A percentile compares a stretch with the other conserved stretches of the same genome.
Evolutionary conservation across 1,140 invertebrate genomes (phyloP).

Genomic region (Drosophila kikkawai): DNA sequence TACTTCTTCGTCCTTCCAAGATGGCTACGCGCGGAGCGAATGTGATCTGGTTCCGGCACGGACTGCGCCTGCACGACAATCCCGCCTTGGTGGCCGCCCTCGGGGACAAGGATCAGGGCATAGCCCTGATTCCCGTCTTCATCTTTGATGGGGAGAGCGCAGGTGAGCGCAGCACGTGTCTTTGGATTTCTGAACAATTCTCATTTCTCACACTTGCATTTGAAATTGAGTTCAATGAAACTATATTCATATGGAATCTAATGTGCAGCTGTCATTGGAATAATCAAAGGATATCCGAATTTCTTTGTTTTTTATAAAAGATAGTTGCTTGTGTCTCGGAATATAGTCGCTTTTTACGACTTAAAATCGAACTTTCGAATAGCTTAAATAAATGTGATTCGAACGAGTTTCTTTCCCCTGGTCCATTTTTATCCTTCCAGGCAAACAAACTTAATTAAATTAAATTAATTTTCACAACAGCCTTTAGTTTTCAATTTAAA

Average conservation of each 20-base stretch:
- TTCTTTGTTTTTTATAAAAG: neutral
- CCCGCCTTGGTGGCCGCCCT: conserved; percentile 88
- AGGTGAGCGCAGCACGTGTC: conserved; percentile 83
- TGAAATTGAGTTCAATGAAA: neutral
- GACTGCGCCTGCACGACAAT: conserved; percentile 91
- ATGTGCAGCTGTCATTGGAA: too few relatives aligned
- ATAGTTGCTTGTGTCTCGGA: too few relatives aligned
- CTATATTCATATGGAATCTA: neutral
- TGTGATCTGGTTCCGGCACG: conserved; percentile 90
- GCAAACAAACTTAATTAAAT: neutral
- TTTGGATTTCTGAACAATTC: neutral
- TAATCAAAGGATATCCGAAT: neutral
- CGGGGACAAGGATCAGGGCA: conserved; percentile 84
- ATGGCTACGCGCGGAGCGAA: conserved; percentile 61
- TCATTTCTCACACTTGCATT: neutral
- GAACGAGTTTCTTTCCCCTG: neutral
- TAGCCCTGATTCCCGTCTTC: conserved; percentile 88
- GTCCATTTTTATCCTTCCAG: too few relatives aligned
- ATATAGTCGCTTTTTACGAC: neutral
- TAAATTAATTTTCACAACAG: neutral
- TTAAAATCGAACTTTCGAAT: neutral
- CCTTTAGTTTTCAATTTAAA: neutral
- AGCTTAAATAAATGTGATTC: neutral
- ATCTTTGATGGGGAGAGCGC: conserved; percentile 91
- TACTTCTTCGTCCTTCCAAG: neutral